Evolutionary conservation across 2,113 vertebrate species (phyloP).

Genomic region (Cryptomyrus ogoouensis): DNA sequence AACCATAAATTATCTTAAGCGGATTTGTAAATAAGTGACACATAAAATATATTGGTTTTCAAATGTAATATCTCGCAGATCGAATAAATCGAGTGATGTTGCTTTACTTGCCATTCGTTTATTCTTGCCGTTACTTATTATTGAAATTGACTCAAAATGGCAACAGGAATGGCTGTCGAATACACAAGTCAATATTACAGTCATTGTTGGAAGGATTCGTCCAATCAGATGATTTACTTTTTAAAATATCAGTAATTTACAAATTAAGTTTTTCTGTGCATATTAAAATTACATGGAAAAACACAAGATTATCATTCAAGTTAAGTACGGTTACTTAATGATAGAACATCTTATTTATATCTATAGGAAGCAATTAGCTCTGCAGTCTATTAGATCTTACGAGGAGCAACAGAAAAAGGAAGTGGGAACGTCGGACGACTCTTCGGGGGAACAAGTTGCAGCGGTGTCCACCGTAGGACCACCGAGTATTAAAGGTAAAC

Average conservation of each 20-base stretch:
- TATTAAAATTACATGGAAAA: background rate
- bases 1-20: background rate
- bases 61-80: background rate
- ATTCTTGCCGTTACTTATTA: background rate
- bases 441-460: constrained; percentile 85
- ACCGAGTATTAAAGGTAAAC: constrained; percentile 85
- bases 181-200: background rate
- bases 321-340: background rate
- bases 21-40: background rate
- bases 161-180: background rate
- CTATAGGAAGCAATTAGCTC: constrained; percentile 87
- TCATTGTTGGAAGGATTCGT: background rate
- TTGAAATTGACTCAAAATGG: background rate
- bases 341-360: background rate
- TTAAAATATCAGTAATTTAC: background rate
- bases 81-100: background rate
- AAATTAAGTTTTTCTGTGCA: background rate
- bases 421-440: constrained; percentile 85
- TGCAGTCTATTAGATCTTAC: constrained; percentile 90
- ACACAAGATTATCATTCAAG: background rate
- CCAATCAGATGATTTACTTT: background rate
- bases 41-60: background rate
- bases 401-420: constrained; percentile 95
- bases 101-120: background rate
- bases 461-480: constrained; percentile 78